These are phyloP conservation scores for Lates calcarifer DNA, from an alignment of 2,113 vertebrate genomes.

Conservation along the genomic window DNA sequence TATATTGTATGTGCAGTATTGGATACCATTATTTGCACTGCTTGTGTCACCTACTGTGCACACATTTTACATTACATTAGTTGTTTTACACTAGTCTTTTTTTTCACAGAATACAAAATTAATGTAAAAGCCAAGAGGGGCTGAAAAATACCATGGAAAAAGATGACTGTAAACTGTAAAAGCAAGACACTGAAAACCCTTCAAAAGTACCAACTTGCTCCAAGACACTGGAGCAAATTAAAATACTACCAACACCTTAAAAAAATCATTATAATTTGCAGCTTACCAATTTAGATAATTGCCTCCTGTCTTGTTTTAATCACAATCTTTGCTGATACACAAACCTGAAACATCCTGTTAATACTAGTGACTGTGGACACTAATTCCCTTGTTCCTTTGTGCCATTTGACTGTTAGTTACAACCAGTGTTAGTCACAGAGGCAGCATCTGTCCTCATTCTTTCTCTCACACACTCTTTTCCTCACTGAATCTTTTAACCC, in stretches of 20 bases:
- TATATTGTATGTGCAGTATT: neutral
- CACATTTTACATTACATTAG: neutral
- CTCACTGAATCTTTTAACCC: conserved; percentile 47
- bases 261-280: conserved; percentile 24
- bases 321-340: neutral
- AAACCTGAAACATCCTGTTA: conserved; percentile 51
- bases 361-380: conserved; percentile 52
- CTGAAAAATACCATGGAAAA: conserved; percentile 6
- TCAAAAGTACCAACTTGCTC: neutral
- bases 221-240: conserved; percentile 13
- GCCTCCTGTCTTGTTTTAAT: conserved; percentile 43
- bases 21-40: neutral
- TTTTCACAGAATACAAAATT: neutral
- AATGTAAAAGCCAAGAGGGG: neutral
- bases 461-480: conserved; percentile 46
- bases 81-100: neutral
- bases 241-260: neutral
- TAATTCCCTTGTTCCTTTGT: conserved; percentile 61
- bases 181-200: neutral
- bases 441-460: conserved; percentile 59
- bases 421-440: conserved; percentile 40
- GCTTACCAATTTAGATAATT: conserved; percentile 43
- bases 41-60: neutral
- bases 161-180: neutral
- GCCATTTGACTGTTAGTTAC: conserved; percentile 47